Evolutionary conservation across 2,113 vertebrate species (phyloP), one percentile per base, ranked within the genome.

Genomic region (Phylloscopus trochilus): DNA sequence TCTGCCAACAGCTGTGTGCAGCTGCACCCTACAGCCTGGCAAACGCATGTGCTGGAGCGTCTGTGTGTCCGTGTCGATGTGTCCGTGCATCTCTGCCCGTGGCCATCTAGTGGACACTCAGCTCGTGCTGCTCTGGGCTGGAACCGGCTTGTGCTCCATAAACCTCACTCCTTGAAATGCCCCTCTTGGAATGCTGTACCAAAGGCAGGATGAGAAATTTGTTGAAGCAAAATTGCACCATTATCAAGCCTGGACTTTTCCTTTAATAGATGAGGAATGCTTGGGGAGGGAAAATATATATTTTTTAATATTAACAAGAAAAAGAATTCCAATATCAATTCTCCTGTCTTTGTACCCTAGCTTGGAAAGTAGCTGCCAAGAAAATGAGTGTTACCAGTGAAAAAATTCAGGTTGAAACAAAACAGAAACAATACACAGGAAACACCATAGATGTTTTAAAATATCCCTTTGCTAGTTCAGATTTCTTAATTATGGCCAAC

Each of bases 31-130:
- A 11, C 19, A 13, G 28, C 47, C 33, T 14, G 44, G 67, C 21
- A n/a, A 37, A 66, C 8, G 35, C 49, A 0, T 14, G 46, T 43
- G 35, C 53, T 27, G 46, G 27, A 19, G 62, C 9, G 85, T 69
- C 37, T 7, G 41, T 20, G 39, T 17, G 82, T 46, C 56, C 5
- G 28, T 13, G 37, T 31, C 21, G 0, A 23, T 35, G 60, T 35
- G 63, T 51, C 72, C 26, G 28, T 10, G 35, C 87, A 41, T 84
- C 66, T 84, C 66, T 87, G 70, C 51, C 60, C 79, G 77, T 83
- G 93, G 96, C 94, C 97, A 91, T 90, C 97, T 96, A 96, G 96
- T 37, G 96, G 95, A 20, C 83, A 49, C 46, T 41, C 60, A 24
- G 70, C 22, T 4, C 7, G 12, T 2, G 5, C 73, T 30, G 66